Evolutionary conservation across 35 echinoderm and acorn worm species (phyloP).

Genomic region (Heliocidaris tuberculata): DNA sequence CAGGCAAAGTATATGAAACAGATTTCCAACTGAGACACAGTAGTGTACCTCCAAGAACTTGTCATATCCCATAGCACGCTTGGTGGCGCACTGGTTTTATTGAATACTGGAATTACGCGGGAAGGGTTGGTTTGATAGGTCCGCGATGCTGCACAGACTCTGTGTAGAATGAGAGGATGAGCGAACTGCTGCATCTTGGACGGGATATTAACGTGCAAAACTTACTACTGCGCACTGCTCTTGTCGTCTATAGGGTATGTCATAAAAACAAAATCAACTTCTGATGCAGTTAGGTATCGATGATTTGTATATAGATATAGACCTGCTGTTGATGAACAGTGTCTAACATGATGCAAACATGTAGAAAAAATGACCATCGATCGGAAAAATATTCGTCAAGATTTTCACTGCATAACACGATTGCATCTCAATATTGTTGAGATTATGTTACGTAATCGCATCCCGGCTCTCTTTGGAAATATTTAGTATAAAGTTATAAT

Average conservation of each 20-base stretch:
- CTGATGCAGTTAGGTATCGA: too few species aligned
- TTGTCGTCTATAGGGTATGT: not conserved
- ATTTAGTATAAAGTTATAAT: too few species aligned
- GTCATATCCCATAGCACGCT: not conserved
- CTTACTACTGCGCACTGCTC: not conserved
- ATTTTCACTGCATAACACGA: too few species aligned
- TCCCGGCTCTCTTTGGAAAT: too few species aligned
- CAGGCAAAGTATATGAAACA: not conserved
- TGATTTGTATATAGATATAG: too few species aligned
- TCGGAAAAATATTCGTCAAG: too few species aligned
- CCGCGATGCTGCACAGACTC: not conserved
- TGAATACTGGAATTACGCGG: slow-evolving; percentile 1
- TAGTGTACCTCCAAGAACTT: not conserved
- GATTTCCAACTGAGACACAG: not conserved
- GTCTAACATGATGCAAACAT: too few species aligned
- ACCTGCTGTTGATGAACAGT: too few species aligned
- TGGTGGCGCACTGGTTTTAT: not conserved
- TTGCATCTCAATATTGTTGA: too few species aligned
- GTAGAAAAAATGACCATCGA: too few species aligned
- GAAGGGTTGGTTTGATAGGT: not conserved
- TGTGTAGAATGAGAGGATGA: not conserved
- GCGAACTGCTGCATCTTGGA: not conserved
- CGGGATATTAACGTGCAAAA: not conserved
- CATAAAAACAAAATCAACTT: not conserved
- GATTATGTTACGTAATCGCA: too few species aligned